These are phyloP conservation scores for Nephrocerus scutellatus DNA, from an alignment of 2,888 invertebrate genomes.

Conservation along the genomic window DNA sequence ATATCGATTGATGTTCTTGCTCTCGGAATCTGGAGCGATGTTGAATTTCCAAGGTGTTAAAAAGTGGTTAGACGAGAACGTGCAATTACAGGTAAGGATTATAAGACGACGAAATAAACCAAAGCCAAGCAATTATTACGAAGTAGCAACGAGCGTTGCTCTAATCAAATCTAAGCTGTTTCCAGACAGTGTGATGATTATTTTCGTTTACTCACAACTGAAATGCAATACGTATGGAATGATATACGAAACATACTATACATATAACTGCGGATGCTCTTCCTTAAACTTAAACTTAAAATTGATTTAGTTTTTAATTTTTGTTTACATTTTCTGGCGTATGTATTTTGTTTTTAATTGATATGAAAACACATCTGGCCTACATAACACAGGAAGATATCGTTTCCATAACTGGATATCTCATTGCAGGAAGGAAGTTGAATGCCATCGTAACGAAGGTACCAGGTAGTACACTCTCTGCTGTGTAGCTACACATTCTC, in stretches of 20 bases:
- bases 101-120: no score
- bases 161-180: no score
- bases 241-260: background rate
- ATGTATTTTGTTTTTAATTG: no score
- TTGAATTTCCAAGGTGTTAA: conserved; percentile 91
- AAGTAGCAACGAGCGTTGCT: background rate
- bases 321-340: no score
- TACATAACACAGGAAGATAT: conserved; percentile 27
- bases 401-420: conserved; percentile 29
- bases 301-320: no score
- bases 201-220: no score
- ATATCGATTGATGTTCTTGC: conserved; percentile 76
- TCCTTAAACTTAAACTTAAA: no score
- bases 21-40: conserved; percentile 84
- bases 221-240: no score
- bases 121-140: no score
- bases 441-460: conserved; percentile 23
- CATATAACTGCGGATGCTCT: no score
- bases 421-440: conserved; percentile 24
- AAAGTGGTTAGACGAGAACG: conserved; percentile 79
- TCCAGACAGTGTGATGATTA: no score
- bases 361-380: no score
- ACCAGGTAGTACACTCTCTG: conserved; percentile 8
- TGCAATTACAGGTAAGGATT: conserved; percentile 59
- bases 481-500: background rate